A percentile compares a stretch with the other conserved stretches of the same genome.
These are phyloP conservation scores for Acrocephalus kingi DNA, from an alignment of 2,113 vertebrate species.

Conservation along the genomic window DNA sequence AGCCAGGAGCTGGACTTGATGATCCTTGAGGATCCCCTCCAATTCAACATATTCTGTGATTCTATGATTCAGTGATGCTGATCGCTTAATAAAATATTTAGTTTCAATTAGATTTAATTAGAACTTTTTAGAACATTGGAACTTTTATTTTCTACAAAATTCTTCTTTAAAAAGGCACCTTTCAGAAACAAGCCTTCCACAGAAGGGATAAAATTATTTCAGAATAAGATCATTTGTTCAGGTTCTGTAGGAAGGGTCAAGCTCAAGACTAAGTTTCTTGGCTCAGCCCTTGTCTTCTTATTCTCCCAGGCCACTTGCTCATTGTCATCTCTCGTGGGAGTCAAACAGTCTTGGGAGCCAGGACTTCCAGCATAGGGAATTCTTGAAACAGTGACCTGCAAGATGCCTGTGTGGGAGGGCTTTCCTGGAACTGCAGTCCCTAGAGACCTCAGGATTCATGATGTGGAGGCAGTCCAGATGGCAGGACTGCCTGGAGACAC, in stretches of 20 bases:
- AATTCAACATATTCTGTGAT: background rate
- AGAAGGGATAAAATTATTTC: background rate
- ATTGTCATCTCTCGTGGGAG: background rate
- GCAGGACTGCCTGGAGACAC: conserved; percentile 44
- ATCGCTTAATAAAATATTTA: background rate
- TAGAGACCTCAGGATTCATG: conserved; percentile 21
- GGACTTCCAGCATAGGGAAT: background rate
- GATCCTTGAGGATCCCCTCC: background rate
- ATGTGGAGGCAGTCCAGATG: conserved; percentile 48
- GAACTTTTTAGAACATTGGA: background rate
- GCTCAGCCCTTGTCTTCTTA: background rate
- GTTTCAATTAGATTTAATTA: background rate
- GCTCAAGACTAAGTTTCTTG: background rate
- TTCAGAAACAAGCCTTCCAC: background rate
- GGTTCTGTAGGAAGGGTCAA: background rate
- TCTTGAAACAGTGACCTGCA: conserved; percentile 5
- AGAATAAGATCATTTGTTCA: background rate
- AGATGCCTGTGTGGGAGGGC: background rate
- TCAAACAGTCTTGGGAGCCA: background rate
- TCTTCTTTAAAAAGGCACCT: background rate
- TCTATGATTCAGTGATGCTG: background rate
- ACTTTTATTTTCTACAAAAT: background rate
- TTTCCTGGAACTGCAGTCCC: conserved; percentile 11
- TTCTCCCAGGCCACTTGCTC: background rate
- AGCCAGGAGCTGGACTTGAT: background rate